These are phyloP conservation scores for Mesaphorura yosii DNA, from an alignment of 1,140 invertebrate species.

Conservation along the genomic window DNA sequence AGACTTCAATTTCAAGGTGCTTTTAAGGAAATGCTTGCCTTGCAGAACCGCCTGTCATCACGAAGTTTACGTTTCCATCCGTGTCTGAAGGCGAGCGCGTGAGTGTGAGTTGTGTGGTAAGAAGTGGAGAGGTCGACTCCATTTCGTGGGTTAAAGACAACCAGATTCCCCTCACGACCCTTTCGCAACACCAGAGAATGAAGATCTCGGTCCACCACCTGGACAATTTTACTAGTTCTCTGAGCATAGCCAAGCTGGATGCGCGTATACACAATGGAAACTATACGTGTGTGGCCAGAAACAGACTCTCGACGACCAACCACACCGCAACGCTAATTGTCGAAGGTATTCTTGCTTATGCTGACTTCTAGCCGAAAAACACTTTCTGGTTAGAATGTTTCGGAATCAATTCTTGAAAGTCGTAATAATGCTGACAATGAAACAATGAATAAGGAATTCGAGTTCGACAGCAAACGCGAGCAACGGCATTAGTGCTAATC, in stretches of 20 bases:
- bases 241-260: background rate
- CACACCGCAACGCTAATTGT: background rate
- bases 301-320: background rate
- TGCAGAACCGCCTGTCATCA: conserved; percentile 47
- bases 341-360: background rate
- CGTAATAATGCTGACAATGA: no score
- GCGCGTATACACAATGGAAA: background rate
- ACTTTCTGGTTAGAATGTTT: no score
- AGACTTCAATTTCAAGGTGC: no score
- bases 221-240: background rate
- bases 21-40: no score
- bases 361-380: no score
- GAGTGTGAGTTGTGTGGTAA: conserved; percentile 53
- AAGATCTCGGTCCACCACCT: background rate
- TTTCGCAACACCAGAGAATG: no score
- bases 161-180: background rate
- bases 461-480: no score
- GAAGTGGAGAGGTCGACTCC: conserved; percentile 51
- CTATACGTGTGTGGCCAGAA: background rate
- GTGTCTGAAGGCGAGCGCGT: conserved; percentile 44
- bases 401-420: no score
- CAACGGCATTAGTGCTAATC: no score
- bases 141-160: conserved; percentile 49
- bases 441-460: no score
- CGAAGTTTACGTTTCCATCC: conserved; percentile 45